These are phyloP conservation scores for Ariolimax columbianus DNA, from an alignment of 2,888 invertebrate genomes.

Conservation along the genomic window DNA sequence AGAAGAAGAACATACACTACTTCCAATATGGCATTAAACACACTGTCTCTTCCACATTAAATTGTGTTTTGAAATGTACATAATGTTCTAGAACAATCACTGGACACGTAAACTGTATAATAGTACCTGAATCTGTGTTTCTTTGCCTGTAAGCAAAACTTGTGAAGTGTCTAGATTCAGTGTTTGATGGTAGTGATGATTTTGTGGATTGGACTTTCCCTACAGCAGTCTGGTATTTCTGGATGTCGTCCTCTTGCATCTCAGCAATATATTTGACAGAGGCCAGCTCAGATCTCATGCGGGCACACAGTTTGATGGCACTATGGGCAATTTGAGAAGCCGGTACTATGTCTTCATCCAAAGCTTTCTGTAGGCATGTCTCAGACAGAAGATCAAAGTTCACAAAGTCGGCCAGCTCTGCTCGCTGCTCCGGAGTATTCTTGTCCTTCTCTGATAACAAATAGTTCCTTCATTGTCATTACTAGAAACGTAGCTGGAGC, in stretches of 20 bases:
- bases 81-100: background rate
- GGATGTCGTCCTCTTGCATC: slow-evolving; percentile 71
- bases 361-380: slow-evolving; percentile 69
- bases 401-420: slow-evolving; percentile 68
- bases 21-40: too few species aligned
- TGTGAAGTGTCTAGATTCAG: slow-evolving; percentile 46
- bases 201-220: background rate
- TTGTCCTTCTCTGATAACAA: slow-evolving; percentile 65
- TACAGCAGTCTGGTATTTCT: slow-evolving; percentile 51
- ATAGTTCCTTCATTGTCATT: too few species aligned
- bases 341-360: slow-evolving; percentile 73
- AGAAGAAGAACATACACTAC: too few species aligned
- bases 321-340: slow-evolving; percentile 69
- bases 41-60: too few species aligned
- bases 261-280: slow-evolving; percentile 68
- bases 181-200: slow-evolving; percentile 54
- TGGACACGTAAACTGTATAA: background rate
- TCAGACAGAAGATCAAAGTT: slow-evolving; percentile 74
- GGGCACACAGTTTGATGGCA: slow-evolving; percentile 71
- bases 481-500: too few species aligned
- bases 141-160: background rate
- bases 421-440: slow-evolving; percentile 63
- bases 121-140: slow-evolving; percentile 55
- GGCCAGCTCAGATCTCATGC: slow-evolving; percentile 70
- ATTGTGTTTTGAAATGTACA: too few species aligned